Base-by-base conservation (phyloP, 1,140 invertebrate species). In the Listronotus oregonensis region DNA sequence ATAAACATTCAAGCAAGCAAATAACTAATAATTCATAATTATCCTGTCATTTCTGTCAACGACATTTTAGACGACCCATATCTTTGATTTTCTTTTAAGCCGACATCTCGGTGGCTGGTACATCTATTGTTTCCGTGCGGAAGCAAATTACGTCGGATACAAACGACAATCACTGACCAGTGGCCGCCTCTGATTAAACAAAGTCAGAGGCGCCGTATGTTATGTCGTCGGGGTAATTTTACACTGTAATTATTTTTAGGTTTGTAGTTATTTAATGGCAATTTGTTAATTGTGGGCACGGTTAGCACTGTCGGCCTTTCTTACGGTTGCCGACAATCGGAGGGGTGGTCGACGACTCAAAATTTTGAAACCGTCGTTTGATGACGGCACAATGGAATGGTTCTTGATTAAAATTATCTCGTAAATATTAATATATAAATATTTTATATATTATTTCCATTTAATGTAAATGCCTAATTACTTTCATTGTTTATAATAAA, bases 211-310 rank as follows among this genome's bases (percentile, higher is more conserved):
- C 18, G 46, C 46, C 46, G 46, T 49, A 17, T 21, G 18, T 49
- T 49, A 49, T 49, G 46, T 49, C 46, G 46, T 49, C 46, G 46
- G 46, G 10, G 18, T 49, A 49, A 49, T 49, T 49, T 49, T 49
- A 21, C 18, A 17, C 6, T 14, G 46, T 21, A 49, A 49, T 49
- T 49, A 49, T 49, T 6, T 18, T 49, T 27, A 15, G 17, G 46
- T 6, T 12, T 10, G 18, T 49, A 46, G 46, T 49, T 49, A 21
- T 49, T 49, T 49, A 44, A 44, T 8, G 43, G 43, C n/a, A 44
- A 49, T 49, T 49, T 27, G 46, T 49, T 49, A 49, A 49, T 49
- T 49, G 46, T 49, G 18, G 14, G 15, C 46, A 49, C 46, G 15
- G 17, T 27, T 27, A 27, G 21, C 21, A 27, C 21, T 27, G 21